Evolutionary conservation across 2,113 vertebrate genomes (phyloP), one percentile per base, ranked within the genome.

Genomic region (Leptodactylus fuscus): DNA sequence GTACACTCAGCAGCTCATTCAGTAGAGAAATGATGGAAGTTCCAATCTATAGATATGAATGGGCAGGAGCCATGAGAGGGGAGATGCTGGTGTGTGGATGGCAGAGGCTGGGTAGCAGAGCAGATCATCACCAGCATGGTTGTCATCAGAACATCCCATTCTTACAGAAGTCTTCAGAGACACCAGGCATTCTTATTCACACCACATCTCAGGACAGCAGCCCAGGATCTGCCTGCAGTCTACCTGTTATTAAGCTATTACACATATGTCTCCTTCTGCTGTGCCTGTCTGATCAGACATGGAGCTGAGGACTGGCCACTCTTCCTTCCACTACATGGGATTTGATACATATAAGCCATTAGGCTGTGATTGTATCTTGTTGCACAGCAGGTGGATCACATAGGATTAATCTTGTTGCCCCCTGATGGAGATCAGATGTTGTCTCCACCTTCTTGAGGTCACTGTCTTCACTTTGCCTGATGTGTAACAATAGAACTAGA

Each of bases 381-480:
- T 34, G 36, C 41, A n/a, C 75, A 70, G 75, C 32, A 53, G 12
- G 83, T 70, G 74, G 75, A 76, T 77, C 18, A 22, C 81, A 74
- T 24, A 70, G 51, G 22, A 69, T 77, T 67, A 15, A 15, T n/a
- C 60, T 51, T 78, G 71, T 53, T 67, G 27, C 74, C 75, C 58
- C 55, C 74, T 85, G 22, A 46, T 85, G 83, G 58, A 69, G 32
- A 79, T 85, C 70, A 55, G 71, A 76, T 53, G 44, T 27, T 55
- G 29, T 53, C n/a, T 70, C 71, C 76, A 69, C 76, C 34, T 78
- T 69, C 51, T 69, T 78, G 32, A 65, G 32, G 32, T 70, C 74
- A 41, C 60, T 79, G 55, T 78, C 38, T 85, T 32, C 60, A 85
- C 60, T 79, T 78, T 85, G 24, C 55, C 27, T 78, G 83, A 48